Conservation (phyloP, 1,140 invertebrate genomes). For the Pteromalus puparum region DNA sequence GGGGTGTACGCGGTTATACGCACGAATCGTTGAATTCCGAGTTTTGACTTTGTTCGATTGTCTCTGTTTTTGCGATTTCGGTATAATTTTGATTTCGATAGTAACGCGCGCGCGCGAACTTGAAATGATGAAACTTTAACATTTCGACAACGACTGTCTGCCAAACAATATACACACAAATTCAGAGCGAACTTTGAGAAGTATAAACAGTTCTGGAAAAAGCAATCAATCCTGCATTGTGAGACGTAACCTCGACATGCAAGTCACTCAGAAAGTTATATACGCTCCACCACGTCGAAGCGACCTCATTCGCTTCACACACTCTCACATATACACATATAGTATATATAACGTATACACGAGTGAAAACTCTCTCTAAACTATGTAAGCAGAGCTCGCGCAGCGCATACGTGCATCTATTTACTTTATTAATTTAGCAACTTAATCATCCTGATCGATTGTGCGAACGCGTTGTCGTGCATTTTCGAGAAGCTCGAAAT, state of each 20-base stretch:
- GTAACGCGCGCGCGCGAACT: neutral
- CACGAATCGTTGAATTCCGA: neutral
- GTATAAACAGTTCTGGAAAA: conserved; percentile 25
- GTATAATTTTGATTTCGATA: neutral
- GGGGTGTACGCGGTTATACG: neutral
- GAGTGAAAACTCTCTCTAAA: conserved; percentile 1
- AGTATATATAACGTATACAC: neutral
- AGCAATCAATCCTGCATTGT: conserved; percentile 4
- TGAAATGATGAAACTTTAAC: neutral
- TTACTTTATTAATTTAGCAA: conserved; percentile 20
- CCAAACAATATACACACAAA: neutral
- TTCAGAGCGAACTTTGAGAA: neutral
- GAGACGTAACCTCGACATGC: conserved; percentile 3
- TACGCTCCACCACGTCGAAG: neutral
- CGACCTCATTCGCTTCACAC: conserved; percentile 29
- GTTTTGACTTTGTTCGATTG: neutral
- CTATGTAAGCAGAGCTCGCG: neutral
- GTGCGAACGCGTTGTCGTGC: neutral
- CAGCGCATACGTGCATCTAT: neutral
- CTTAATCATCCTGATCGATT: neutral
- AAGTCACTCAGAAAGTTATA: conserved; percentile 37
- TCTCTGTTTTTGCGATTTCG: neutral
- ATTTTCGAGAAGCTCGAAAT: neutral
- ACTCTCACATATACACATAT: neutral
- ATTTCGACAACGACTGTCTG: neutral